Evolutionary conservation across 2,113 vertebrate genomes (phyloP), one percentile per base, ranked within the genome.

Genomic region (Dromaius novaehollandiae): DNA sequence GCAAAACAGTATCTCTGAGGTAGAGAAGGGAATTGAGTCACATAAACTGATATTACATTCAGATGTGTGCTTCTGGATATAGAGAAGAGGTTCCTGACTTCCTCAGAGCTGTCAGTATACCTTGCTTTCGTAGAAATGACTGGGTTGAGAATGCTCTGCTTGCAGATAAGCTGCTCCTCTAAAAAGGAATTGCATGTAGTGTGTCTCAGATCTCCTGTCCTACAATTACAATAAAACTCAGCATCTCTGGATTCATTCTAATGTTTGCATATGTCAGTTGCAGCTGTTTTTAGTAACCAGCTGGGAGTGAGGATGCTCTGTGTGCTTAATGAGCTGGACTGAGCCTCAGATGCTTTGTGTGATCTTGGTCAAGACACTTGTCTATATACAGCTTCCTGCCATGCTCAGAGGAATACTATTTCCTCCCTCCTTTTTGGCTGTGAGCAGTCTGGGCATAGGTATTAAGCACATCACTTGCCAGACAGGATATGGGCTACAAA

Each of bases 181-280:
- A 58, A 6, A 26, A 36, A 13, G 11, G 9, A 40, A 53, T 19
- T 24, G 19, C 28, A 1, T 0, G 3, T 24, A 36, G 48, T n/a
- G 9, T 25, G 28, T 79, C 60, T 32, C 70, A 83, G 81, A 13
- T 34, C 44, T 74, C 20, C 77, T 63, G 66, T 46, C 71, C 76
- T 42, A 8, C 65, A 58, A 11, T 34, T 28, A 6, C 46, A 26
- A 11, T 13, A 7, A 36, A 69, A 1, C n/a, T 38, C n/a, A 87
- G 32, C 68, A 36, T 11, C 53, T 51, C 24, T 15, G 48, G 32
- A 4, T 60, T 50, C 73, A 64, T 80, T 42, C 69, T 36, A 1
- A 24, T 19, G 7, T 24, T 58, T 40, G 38, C 38, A 7, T 9
- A 2, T 3, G 0, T 32, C 11, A 34, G 12, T 25, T 32, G 16